Conservation (phyloP, 2,888 invertebrate species). For the Heliconius sara region DNA sequence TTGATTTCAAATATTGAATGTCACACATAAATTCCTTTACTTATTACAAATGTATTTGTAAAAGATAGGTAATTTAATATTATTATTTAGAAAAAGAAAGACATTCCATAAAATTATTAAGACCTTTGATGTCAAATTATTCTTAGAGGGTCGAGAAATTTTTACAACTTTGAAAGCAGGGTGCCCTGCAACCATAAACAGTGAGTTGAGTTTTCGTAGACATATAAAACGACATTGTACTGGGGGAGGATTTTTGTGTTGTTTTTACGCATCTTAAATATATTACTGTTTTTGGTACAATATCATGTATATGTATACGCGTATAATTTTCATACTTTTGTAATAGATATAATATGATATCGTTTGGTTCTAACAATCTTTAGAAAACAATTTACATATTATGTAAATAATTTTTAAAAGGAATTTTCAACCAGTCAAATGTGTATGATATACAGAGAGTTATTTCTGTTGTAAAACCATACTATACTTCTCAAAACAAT, state of each 20-base stretch:
- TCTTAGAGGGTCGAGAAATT: constrained; percentile 48
- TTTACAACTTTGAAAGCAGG: constrained; percentile 51
- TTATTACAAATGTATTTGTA: neutral
- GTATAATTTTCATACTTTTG: neutral
- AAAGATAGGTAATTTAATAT: constrained; percentile 42
- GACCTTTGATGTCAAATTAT: constrained; percentile 50
- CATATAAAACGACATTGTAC: constrained; percentile 45
- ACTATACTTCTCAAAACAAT: constrained; percentile 38
- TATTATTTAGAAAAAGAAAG: constrained; percentile 46
- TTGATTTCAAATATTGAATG: neutral
- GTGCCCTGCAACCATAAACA: constrained; percentile 48
- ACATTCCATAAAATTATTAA: constrained; percentile 46
- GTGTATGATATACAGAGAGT: neutral
- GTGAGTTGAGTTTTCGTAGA: constrained; percentile 45
- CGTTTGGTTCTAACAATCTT: neutral
- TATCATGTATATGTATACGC: neutral
- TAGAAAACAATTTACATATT: neutral
- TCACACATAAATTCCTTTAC: neutral
- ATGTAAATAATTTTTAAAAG: neutral
- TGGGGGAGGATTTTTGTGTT: constrained; percentile 45
- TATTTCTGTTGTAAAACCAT: constrained; percentile 19
- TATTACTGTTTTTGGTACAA: constrained; percentile 22
- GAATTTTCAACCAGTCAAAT: neutral
- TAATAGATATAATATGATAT: neutral
- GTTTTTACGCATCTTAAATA: constrained; percentile 47